Percentiles rank a stretch among this genome's conserved stretches.
Evolutionary conservation across 1,140 invertebrate genomes (phyloP).

Genomic region (Anastrepha obliqua): DNA sequence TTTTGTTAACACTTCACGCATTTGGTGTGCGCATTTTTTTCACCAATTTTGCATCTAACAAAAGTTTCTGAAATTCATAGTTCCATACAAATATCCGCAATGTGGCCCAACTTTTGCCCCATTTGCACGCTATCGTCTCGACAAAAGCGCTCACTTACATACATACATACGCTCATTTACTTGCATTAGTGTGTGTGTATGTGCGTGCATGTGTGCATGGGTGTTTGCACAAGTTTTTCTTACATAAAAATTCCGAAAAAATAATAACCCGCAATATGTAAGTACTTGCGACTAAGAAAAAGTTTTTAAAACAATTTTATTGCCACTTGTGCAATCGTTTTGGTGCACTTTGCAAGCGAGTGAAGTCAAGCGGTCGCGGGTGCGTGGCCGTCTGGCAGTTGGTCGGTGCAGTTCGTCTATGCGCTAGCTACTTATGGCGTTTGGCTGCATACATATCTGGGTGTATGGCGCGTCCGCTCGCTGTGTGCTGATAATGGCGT

Average conservation of each 20-base stretch:
- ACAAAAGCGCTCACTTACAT: not conserved
- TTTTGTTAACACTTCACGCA: not conserved
- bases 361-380: not conserved
- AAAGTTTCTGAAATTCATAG: not conserved
- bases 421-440: not conserved
- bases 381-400: not conserved
- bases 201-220: not conserved
- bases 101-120: not conserved
- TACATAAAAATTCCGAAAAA: slow-evolving; percentile 26
- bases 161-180: not conserved
- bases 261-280: not conserved
- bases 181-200: not conserved
- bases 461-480: not conserved
- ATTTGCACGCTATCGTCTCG: not conserved
- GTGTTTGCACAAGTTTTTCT: slow-evolving; percentile 23
- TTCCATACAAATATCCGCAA: not conserved
- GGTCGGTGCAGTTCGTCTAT: not conserved
- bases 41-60: no score
- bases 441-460: not conserved
- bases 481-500: slow-evolving; percentile 4
- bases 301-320: slow-evolving; percentile 26
- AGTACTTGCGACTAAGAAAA: slow-evolving; percentile 3
- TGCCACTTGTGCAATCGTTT: slow-evolving; percentile 33
- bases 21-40: not conserved
- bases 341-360: not conserved